These are phyloP conservation scores for Orthonyx spaldingii DNA, from an alignment of 2,113 vertebrate species.

Conservation along the genomic window DNA sequence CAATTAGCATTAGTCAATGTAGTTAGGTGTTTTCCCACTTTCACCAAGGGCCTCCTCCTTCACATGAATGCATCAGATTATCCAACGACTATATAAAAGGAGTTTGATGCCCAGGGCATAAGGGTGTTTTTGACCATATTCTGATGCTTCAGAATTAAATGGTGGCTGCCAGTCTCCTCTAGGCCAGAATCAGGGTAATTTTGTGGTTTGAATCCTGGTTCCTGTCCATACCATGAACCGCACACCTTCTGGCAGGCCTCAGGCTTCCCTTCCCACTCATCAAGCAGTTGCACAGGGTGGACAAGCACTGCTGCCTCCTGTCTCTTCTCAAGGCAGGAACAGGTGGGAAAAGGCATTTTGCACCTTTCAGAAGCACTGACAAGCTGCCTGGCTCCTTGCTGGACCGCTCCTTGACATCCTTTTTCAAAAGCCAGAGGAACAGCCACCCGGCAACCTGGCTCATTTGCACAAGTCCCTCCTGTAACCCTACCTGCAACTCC, in stretches of 20 bases:
- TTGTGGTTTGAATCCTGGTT: neutral
- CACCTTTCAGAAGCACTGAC: neutral
- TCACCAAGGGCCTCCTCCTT: neutral
- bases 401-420: neutral
- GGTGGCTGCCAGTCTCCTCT: neutral
- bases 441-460: neutral
- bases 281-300: neutral
- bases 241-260: neutral
- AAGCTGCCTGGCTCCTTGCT: neutral
- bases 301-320: neutral
- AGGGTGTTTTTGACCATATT: neutral
- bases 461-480: neutral
- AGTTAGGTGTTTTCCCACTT: neutral
- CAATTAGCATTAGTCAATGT: neutral
- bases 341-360: neutral
- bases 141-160: neutral
- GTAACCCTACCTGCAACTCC: neutral
- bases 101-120: no score
- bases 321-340: neutral
- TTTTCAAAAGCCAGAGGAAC: neutral
- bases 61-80: neutral
- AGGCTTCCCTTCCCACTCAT: neutral
- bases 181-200: neutral
- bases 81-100: neutral
- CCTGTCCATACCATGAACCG: rapidly evolving